These are phyloP conservation scores for Drosophila neonasuta DNA, from an alignment of 2,888 invertebrate species.

Conservation along the genomic window DNA sequence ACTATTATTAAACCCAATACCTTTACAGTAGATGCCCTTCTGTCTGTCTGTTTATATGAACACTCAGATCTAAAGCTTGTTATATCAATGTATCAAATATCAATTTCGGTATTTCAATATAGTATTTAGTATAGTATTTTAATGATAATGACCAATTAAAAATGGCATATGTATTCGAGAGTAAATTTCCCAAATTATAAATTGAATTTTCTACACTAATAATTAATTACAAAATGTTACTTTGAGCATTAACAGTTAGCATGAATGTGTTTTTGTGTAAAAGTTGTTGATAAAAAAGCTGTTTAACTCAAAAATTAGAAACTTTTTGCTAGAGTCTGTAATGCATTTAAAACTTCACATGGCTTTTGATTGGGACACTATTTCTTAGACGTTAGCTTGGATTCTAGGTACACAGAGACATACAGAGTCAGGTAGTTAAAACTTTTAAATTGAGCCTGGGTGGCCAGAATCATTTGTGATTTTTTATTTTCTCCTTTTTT, in stretches of 20 bases:
- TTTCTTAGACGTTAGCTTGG: constrained; percentile 42
- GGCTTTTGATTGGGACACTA: constrained; percentile 57
- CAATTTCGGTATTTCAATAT: too few relatives aligned
- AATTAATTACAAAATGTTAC: constrained; percentile 3
- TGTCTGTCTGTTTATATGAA: too few relatives aligned
- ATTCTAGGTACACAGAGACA: constrained; percentile 9
- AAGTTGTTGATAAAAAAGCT: constrained; percentile 13
- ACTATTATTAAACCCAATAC: too few relatives aligned
- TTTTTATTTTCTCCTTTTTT: background rate
- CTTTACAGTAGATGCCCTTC: too few relatives aligned
- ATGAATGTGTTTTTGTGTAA: constrained; percentile 1
- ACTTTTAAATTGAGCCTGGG: constrained; percentile 70
- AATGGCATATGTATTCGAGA: too few relatives aligned
- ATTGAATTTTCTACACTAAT: background rate
- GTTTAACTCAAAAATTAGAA: constrained; percentile 33
- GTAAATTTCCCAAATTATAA: too few relatives aligned
- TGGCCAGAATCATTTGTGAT: constrained; percentile 66
- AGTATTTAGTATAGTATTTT: too few relatives aligned
- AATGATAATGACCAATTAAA: too few relatives aligned
- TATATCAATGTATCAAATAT: too few relatives aligned
- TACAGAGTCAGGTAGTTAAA: constrained; percentile 70
- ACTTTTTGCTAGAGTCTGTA: constrained; percentile 24
- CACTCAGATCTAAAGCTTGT: too few relatives aligned
- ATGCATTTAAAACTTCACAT: constrained; percentile 35
- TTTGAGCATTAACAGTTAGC: constrained; percentile 14